Conservation (phyloP, 1,140 invertebrate genomes). For the Drosophila sproati region DNA sequence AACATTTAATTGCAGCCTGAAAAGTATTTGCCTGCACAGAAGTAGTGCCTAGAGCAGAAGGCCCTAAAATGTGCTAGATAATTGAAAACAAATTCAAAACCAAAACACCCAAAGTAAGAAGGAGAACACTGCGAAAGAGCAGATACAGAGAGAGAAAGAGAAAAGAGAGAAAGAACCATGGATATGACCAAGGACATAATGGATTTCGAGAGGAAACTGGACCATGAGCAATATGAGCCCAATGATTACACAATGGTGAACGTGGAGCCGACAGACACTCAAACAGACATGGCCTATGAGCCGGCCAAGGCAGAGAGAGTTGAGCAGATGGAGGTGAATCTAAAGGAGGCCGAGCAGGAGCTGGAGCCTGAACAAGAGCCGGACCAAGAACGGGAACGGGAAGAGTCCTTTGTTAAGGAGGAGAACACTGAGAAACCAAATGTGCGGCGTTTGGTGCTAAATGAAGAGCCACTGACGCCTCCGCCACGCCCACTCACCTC, state of each 20-base stretch:
- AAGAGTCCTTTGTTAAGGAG: not conserved
- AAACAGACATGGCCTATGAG: constrained; percentile 27
- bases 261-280: constrained; percentile 27
- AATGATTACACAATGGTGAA: constrained; percentile 60
- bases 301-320: constrained; percentile 6
- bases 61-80: constrained; percentile 49
- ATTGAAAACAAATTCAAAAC: not conserved
- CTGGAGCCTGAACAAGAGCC: not conserved
- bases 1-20: constrained; percentile 16
- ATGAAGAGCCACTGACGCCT: constrained; percentile 62
- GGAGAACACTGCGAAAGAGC: constrained; percentile 3
- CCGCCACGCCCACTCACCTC: constrained; percentile 77
- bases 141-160: not conserved
- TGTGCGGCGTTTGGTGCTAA: constrained; percentile 8
- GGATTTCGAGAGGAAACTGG: constrained; percentile 71
- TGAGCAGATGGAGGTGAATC: not conserved
- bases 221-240: constrained; percentile 60
- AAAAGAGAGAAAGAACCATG: constrained; percentile 45
- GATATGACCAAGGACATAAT: constrained; percentile 83
- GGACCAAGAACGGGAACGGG: not conserved
- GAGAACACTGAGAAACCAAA: constrained; percentile 23
- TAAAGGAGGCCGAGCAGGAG: not conserved
- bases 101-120: not conserved
- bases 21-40: constrained; percentile 2
- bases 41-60: not conserved